Evolutionary conservation across 2,888 invertebrate genomes (phyloP), one percentile per base, ranked within the genome.

Genomic region (Tryphoninae sp.): DNA sequence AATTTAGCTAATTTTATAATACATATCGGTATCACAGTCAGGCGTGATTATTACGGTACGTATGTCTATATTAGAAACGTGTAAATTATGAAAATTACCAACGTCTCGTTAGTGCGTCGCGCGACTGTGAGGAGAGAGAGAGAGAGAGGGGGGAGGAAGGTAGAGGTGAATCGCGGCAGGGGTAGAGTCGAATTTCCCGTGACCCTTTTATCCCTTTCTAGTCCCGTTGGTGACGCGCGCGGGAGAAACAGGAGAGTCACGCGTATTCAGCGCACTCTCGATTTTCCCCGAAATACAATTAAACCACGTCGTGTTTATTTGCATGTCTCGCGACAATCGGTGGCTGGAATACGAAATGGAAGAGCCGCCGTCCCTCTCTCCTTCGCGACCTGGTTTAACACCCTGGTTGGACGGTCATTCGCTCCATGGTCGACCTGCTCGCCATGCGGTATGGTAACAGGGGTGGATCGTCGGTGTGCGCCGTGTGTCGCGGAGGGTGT

Each of bases 291-390:
- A 68, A 81, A 77, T 65, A 67, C 72, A 81, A 73, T 78, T 72
- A 78, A 78, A 72, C 72, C 73, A 53, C 72, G 64, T 73, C 72
- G 61, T 84, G 86, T 84, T 86, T 86, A 86, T 86, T 86, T 83
- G 83, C 82, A 74, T 79, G 82, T 76, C 81, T 81, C 73, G 69
- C 73, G 80, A 76, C 83, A 80, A 73, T 78, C 75, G 83, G 73
- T 82, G 81, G 78, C 55, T 78, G 77, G 83, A 86, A 86, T 86
- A 85, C 85, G 83, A 81, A 85, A 84, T 83, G 59, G 81, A 71
- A 77, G 33, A 58, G 45, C 65, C 65, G 40, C 40, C 13, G 8
- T 9, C 55, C 55, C 16, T 19, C 19, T 55, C 16, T 19, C 19
- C 19, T 2, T 55, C 19, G 55, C 19, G 33, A 33, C 33, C 33